A percentile compares a stretch with the other conserved stretches of the same genome.
Conservation (phyloP, 92 coral and sea anemone species). For the Paragorgia papillata region DNA sequence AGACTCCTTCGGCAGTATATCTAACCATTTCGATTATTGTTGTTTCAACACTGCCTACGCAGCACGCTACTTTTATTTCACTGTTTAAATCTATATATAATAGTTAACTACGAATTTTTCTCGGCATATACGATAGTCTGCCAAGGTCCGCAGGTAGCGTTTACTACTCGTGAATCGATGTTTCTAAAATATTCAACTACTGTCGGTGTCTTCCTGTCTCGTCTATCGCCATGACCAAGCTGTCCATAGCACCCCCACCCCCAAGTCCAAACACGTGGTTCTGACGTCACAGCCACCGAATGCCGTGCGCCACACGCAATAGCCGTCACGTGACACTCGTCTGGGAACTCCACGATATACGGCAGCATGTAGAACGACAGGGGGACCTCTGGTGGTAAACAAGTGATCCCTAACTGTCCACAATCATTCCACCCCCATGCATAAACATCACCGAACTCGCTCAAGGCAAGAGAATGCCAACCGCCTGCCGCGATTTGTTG, state of each 20-base stretch:
- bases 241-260: conserved; percentile 97
- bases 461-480: conserved; percentile 95
- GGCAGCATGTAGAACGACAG: conserved; percentile 27
- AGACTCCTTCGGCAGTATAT: too few relatives aligned
- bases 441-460: conserved; percentile 91
- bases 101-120: too few relatives aligned
- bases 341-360: conserved; percentile 31
- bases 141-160: conserved; percentile 28
- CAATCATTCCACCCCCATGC: conserved; percentile 98
- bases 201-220: conserved; percentile 58
- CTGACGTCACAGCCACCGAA: conserved; percentile 81
- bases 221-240: conserved; percentile 74
- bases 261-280: conserved; percentile 84
- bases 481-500: conserved; percentile 78
- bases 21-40: too few relatives aligned
- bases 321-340: conserved; percentile 38
- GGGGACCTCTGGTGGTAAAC: conserved; percentile 46
- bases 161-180: not conserved
- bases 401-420: conserved; percentile 85
- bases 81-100: too few relatives aligned
- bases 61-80: too few relatives aligned
- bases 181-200: conserved; percentile 42
- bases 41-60: too few relatives aligned
- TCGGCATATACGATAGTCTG: conserved; percentile 5
- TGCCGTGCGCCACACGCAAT: conserved; percentile 91